Evolutionary conservation across 2,113 vertebrate genomes (phyloP), one percentile per base, ranked within the genome.

Genomic region (Chelonoidis abingdonii): DNA sequence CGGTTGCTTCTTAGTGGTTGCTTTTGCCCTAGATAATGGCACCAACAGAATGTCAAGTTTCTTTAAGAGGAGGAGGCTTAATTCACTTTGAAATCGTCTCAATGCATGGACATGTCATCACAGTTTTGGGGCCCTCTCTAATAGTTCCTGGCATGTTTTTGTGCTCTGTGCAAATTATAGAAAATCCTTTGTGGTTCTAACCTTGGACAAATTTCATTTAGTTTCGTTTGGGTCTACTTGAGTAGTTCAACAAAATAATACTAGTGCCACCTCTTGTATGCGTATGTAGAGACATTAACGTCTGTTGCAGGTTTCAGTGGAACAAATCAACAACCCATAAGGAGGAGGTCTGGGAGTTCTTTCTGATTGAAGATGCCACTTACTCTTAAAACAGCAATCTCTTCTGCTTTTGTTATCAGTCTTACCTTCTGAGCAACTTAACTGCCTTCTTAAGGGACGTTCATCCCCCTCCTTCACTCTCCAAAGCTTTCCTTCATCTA

Each of bases 101-200:
- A 92, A 0, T 97, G 95, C 94, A 95, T 93, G 88, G 96, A 96
- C 81, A 69, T 65, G 44, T 97, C 96, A 97, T 80, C 35, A 59
- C 79, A 87, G 88, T 94, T 95, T 90, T 90, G 76, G 38, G 7
- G 75, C 92, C 88, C 93, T 90, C 81, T 92, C 29, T 97, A 95
- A 98, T 84, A 92, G 76, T 92, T 96, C 83, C 56, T 97, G 97
- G 69, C 96, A 93, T 91, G 89, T 93, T 97, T 96, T 87, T 96
- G 56, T 95, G 96, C 93, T 89, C 56, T 47, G 89, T 81, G 95
- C 57, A 92, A 94, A 96, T 44, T 53, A 84, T 65, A 94, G 54
- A 92, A 93, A 93, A 93, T 72, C 75, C 56, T 89, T n/a, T 89
- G 52, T 93, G 75, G 85, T 78, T 93, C 91, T 93, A 95, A 95